phyloP scores from a whole-genome alignment of 2,888 invertebrate genomes.

The Willowsia nigromaculata region DNA sequence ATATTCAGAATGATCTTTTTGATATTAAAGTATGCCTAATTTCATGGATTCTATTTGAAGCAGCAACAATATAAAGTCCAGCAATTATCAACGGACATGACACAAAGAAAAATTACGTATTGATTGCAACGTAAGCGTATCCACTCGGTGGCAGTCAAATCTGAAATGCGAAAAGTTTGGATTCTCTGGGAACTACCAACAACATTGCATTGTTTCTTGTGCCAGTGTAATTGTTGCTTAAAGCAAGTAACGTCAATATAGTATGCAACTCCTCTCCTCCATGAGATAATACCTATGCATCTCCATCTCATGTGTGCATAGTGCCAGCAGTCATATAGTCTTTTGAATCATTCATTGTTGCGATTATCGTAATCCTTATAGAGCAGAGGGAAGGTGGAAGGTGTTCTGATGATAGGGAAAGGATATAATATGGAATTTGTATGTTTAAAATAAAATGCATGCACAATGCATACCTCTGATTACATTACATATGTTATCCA shows the following conservation, averaged over 20 bases:
- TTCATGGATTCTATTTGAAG: no score
- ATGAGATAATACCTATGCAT: neutral
- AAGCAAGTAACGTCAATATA: neutral
- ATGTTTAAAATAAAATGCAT: neutral
- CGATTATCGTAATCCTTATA: neutral
- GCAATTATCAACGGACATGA: neutral
- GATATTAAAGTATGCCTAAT: no score
- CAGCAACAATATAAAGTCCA: neutral
- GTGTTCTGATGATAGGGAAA: conserved; percentile 34
- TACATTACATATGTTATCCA: neutral
- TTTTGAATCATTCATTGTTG: conserved; percentile 18
- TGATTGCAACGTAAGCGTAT: neutral
- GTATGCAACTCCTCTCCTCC: neutral
- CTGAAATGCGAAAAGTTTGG: conserved; percentile 25
- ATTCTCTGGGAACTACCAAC: conserved; percentile 45
- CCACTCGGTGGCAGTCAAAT: conserved; percentile 14
- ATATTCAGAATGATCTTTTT: no score
- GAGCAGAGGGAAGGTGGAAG: conserved; percentile 9
- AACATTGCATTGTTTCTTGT: conserved; percentile 30
- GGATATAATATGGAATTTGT: conserved; percentile 8
- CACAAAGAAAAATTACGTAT: neutral
- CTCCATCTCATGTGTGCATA: conserved; percentile 16
- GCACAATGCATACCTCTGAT: neutral
- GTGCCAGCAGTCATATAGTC: no score
- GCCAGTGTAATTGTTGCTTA: neutral